Base-by-base conservation (phyloP, 2,888 invertebrate genomes). In the Polyploca ridens region DNA sequence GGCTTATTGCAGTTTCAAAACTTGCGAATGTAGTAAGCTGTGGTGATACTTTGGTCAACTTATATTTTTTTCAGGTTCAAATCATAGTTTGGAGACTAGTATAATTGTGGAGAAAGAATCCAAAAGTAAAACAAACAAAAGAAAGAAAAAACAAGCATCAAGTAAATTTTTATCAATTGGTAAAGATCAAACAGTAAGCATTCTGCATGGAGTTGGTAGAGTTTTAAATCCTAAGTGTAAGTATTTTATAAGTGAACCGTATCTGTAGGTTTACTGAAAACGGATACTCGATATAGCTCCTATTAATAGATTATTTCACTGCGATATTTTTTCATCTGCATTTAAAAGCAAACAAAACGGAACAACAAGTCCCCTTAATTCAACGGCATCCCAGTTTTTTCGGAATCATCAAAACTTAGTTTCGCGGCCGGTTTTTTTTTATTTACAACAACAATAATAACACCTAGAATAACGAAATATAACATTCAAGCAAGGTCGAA, bases 161-260 rank as follows among this genome's bases (percentile, higher is more conserved):
- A 89, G 84, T 73, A 94, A 94, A 86, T 93, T 94, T 68, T 85
- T 90, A 74, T 89, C 91, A 62, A 89, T 96, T 82, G 95, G 95
- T 10, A 95, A 96, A 74, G 96, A 97, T 85, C 96, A 97, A 87
- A 95, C 95, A 54, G 94, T 97, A 14, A 96, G 96, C 68, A 94
- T 97, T 73, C 94, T 97, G 80, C 97, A 97, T 89, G 96, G 96
- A 0, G 92, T 97, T 19, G 97, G 97, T 33, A 94, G 97, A 82
- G 96, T 97, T 10, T 94, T 97, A 49, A 96, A 97, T 91, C 97
- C 97, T 49, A 97, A 97, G 95, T 94, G 96, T 96, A 90, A 76
- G 73, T 66, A 57, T 33, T 46, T 58, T 33, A 54, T 13, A 7
- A 2, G 7, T 13, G 13, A 13, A 7, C 7, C 13, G 41, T 41